Percentiles rank a stretch among this genome's conserved stretches.
These are phyloP conservation scores for Ptilorrhoa leucosticta DNA, from an alignment of 2,113 vertebrate genomes.

Conservation along the genomic window DNA sequence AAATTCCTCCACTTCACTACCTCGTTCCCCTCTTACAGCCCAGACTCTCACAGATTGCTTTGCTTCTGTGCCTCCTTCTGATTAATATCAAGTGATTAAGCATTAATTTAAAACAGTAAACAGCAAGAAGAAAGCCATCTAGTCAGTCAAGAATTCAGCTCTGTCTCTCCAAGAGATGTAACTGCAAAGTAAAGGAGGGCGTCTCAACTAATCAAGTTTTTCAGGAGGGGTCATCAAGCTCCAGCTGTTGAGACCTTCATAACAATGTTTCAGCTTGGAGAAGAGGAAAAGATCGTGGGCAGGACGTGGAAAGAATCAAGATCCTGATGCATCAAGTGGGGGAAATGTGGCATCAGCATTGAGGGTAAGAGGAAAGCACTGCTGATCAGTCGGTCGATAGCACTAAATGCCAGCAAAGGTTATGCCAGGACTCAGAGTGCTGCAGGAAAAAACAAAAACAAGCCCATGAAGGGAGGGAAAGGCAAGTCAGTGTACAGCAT, in stretches of 20 bases:
- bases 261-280: background rate
- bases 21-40: background rate
- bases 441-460: background rate
- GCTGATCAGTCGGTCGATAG: background rate
- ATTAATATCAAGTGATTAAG: background rate
- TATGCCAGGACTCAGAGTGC: fast-evolving
- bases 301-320: background rate
- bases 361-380: background rate
- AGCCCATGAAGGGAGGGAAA: background rate
- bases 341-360: background rate
- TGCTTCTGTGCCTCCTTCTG: background rate
- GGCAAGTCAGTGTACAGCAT: background rate
- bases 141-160: background rate
- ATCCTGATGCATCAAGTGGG: background rate
- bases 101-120: background rate
- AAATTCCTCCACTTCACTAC: background rate
- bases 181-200: background rate
- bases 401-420: background rate
- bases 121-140: background rate
- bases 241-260: background rate
- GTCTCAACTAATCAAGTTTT: background rate
- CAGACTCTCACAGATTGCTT: background rate
- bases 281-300: background rate
- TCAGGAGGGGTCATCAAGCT: background rate
- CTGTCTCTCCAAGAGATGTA: background rate